These are phyloP conservation scores for Rhamphomyia laevipes DNA, from an alignment of 2,888 invertebrate species.

Conservation along the genomic window DNA sequence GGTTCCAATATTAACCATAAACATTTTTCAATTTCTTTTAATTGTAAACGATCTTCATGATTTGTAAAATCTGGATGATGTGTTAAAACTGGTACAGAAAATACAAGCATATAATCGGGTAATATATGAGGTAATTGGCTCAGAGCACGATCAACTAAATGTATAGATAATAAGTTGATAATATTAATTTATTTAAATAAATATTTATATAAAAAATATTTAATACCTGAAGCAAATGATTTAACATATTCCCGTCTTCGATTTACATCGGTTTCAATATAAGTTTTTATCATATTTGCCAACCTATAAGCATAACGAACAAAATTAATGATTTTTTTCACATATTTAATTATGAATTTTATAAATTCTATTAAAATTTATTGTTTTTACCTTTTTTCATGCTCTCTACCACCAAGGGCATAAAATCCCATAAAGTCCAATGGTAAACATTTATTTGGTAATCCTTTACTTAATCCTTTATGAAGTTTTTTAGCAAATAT, in stretches of 20 bases:
- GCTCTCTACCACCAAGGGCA: slow-evolving; percentile 79
- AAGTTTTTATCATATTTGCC: slow-evolving; percentile 51
- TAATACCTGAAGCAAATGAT: slow-evolving; percentile 47
- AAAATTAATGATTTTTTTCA: slow-evolving; percentile 26
- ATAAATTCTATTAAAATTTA: not conserved
- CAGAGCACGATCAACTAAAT: slow-evolving; percentile 52
- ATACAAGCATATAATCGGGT: slow-evolving; percentile 95
- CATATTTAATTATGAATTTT: not conserved
- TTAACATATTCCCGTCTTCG: slow-evolving; percentile 85
- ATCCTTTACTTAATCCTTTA: slow-evolving; percentile 70
- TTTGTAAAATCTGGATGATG: slow-evolving; percentile 77
- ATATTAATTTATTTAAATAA: no score
- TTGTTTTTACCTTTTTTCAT: slow-evolving; percentile 54
- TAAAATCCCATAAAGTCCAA: slow-evolving; percentile 96
- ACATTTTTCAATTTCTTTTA: slow-evolving; percentile 73
- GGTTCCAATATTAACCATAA: slow-evolving; percentile 93
- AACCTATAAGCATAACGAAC: slow-evolving; percentile 26
- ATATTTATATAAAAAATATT: slow-evolving; percentile 8
- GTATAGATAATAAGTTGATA: slow-evolving; percentile 3
- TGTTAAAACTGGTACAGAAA: slow-evolving; percentile 91
- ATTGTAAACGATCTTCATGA: slow-evolving; percentile 60
- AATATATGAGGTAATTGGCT: slow-evolving; percentile 75
- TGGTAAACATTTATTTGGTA: slow-evolving; percentile 83
- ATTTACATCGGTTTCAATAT: slow-evolving; percentile 81
- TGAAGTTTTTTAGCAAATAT: slow-evolving; percentile 84